phyloP scores from a whole-genome alignment of 2,888 invertebrate species.

The Euproctis similis region DNA sequence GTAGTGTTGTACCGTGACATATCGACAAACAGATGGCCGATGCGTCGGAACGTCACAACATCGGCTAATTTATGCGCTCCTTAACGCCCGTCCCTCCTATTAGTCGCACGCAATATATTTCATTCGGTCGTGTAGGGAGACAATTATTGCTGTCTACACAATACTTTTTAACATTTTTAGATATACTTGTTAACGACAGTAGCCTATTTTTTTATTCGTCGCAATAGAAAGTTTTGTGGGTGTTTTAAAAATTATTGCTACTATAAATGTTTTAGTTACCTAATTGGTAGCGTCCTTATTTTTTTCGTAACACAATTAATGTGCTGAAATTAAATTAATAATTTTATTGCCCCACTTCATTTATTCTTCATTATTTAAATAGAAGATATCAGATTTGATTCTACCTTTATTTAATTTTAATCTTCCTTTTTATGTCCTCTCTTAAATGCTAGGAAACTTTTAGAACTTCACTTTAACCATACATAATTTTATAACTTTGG shows the following conservation, averaged over 20 bases:
- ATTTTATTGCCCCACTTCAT: no score
- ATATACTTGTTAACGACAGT: conserved; percentile 18
- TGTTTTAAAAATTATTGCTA: conserved; percentile 3
- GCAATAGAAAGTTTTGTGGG: conserved; percentile 9
- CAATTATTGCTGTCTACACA: conserved; percentile 38
- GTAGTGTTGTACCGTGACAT: conserved; percentile 59
- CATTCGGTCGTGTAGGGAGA: conserved; percentile 46
- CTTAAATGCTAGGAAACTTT: no score
- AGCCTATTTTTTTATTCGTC: conserved; percentile 15
- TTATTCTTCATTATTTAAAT: no score
- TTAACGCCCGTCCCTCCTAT: conserved; percentile 73
- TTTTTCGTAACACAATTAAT: no score
- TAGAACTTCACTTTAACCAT: no score
- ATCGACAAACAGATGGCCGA: conserved; percentile 72
- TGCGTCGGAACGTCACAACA: conserved; percentile 66
- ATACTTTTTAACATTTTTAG: conserved; percentile 24
- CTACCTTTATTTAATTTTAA: no score
- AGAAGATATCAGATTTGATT: no score
- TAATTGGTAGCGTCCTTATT: conserved; percentile 3
- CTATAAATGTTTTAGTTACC: conserved; percentile 5
- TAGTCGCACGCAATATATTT: conserved; percentile 69
- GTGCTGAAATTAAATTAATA: no score
- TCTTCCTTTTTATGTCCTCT: no score
- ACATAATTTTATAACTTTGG: no score
- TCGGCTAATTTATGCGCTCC: conserved; percentile 70